These are phyloP conservation scores for Danio choprae DNA, from an alignment of 2,797 vertebrate genomes.

Conservation along the genomic window DNA sequence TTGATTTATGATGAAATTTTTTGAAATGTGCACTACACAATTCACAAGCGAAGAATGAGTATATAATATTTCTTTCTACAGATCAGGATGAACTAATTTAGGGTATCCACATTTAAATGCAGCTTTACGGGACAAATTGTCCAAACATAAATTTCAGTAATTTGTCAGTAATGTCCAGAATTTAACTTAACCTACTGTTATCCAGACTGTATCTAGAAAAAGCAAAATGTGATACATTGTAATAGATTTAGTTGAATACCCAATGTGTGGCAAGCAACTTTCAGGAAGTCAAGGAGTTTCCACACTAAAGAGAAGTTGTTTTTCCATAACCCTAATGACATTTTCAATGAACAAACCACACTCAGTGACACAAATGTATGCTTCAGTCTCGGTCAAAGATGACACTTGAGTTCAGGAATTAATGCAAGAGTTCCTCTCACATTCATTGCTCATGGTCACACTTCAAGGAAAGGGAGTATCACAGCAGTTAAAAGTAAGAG, in stretches of 20 bases:
- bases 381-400: slow-evolving; percentile 35
- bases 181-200: background rate
- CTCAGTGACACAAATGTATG: background rate
- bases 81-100: background rate
- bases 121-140: background rate
- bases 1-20: slow-evolving; percentile 47
- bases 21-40: slow-evolving; percentile 44
- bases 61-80: slow-evolving; percentile 1
- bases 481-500: slow-evolving; percentile 9
- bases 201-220: background rate
- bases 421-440: background rate
- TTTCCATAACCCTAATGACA: slow-evolving; percentile 8
- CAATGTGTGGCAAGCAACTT: background rate
- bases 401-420: background rate
- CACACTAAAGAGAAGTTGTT: slow-evolving; percentile 16
- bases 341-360: slow-evolving; percentile 9
- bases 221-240: too few species aligned
- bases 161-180: background rate
- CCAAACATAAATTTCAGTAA: background rate
- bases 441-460: background rate
- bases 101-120: background rate
- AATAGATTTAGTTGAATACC: background rate
- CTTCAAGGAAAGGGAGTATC: slow-evolving; percentile 21
- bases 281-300: background rate
- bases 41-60: background rate